Percentiles rank a stretch among this genome's conserved stretches.
These are phyloP conservation scores for Punctoribates punctum DNA, from an alignment of 2,888 invertebrate genomes.

Conservation along the genomic window DNA sequence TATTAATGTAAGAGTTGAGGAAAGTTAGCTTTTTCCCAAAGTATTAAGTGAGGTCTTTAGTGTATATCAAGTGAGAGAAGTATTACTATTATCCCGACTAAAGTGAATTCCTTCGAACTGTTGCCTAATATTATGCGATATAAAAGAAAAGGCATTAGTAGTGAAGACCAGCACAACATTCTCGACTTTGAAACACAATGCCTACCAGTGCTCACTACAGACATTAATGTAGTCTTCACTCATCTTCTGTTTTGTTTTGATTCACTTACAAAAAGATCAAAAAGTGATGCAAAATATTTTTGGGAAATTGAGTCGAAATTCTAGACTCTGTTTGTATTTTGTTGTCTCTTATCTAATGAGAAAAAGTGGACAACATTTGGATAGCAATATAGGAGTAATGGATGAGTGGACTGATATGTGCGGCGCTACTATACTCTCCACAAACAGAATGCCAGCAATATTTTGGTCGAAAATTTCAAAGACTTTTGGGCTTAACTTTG, in stretches of 20 bases:
- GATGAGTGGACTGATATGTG: background rate
- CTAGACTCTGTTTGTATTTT: background rate
- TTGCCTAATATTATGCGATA: background rate
- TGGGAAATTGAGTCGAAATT: too few species aligned
- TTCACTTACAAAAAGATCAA: background rate
- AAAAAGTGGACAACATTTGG: slow-evolving; percentile 1
- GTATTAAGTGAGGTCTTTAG: background rate
- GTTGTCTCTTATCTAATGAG: background rate
- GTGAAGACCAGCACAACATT: background rate
- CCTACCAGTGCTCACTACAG: background rate
- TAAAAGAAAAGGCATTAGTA: background rate
- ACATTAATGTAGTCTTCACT: background rate
- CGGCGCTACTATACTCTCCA: background rate
- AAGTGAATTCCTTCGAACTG: background rate
- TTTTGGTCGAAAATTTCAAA: background rate
- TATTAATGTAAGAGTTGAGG: too few species aligned
- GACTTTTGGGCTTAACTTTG: slow-evolving; percentile 3
- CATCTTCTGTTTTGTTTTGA: too few species aligned
- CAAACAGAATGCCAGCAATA: background rate
- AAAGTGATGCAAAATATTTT: background rate
- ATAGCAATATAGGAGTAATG: background rate
- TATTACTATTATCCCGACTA: background rate
- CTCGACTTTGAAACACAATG: background rate
- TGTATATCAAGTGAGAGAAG: background rate
- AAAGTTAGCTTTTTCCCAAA: background rate